Conservation (phyloP, 2,888 invertebrate species). For the Electrophaes corylata region DNA sequence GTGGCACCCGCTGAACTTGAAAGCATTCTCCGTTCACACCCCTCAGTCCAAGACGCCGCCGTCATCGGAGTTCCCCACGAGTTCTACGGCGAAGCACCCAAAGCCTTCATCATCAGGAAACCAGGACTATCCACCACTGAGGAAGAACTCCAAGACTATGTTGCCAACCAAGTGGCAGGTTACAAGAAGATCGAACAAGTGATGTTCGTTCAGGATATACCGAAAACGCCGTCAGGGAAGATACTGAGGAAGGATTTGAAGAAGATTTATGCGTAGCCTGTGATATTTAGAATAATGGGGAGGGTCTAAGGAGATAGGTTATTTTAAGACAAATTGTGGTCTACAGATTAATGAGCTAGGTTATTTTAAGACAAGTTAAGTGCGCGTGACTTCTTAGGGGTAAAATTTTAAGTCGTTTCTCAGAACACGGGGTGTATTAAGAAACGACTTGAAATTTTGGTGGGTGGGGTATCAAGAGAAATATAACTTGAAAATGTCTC, state of each 20-base stretch:
- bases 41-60: constrained; percentile 91
- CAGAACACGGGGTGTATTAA: too few relatives aligned
- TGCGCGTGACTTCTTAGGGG: too few relatives aligned
- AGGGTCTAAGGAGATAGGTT: background rate
- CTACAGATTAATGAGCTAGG: background rate
- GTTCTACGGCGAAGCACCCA: constrained; percentile 90
- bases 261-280: constrained; percentile 66
- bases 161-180: constrained; percentile 88
- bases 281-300: background rate
- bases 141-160: constrained; percentile 77
- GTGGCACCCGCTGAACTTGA: constrained; percentile 96
- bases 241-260: constrained; percentile 88
- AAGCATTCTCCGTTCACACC: constrained; percentile 88
- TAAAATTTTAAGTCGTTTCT: too few relatives aligned
- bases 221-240: constrained; percentile 91
- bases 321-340: background rate
- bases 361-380: background rate
- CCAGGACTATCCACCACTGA: constrained; percentile 71
- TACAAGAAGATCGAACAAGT: constrained; percentile 90
- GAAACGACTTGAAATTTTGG: too few relatives aligned
- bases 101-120: constrained; percentile 89
- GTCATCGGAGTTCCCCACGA: constrained; percentile 92
- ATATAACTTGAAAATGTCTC: too few relatives aligned
- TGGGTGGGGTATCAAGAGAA: too few relatives aligned
- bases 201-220: constrained; percentile 87